Evolutionary conservation across 2,797 vertebrate species (phyloP), one percentile per base, ranked within the genome.

Genomic region (Vultur gryphus): DNA sequence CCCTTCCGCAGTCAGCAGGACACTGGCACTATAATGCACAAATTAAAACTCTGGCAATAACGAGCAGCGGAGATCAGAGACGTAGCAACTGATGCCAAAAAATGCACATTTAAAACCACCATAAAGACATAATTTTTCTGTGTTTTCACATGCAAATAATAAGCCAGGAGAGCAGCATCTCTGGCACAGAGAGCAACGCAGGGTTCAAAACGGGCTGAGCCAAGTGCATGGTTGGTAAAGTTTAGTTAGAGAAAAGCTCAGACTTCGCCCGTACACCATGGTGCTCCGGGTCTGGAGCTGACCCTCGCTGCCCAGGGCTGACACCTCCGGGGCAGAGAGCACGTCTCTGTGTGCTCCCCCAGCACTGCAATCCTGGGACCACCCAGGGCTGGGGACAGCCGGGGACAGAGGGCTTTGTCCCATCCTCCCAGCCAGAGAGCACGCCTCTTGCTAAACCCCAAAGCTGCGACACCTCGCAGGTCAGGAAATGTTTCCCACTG

Each of bases 221-320:
- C 79, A 6, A 33, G 58, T 5, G 25, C 39, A 8, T 1, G 28
- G 61, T 2, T 17, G 70, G 4, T 3, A 3, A 25, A 9, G 4
- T 24, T 23, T 1, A 8, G 55, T 24, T 13, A 16, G 66, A n/a
- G 65, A 2, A 57, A 64, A 71, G 25, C 54, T 48, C 4, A 1
- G 52, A 1, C 4, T 28, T 3, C 8, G 21, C 23, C 3, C 0
- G 0, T 3, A 13, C 1, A 0, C 16, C 43, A 4, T 8, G 0
- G 1, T 2, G 7, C 26, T 15, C 37, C 0, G 0, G 64, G 52
- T 10, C 58, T 8, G 37, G 39, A 37, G 49, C 65, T 0, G 1
- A 25, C 24, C 57, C 73, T 29, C 1, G 0, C 64, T 59, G 24
- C 48, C 26, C 2, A 3, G 87, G 57, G 41, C 48, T 37, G 67